phyloP scores from a whole-genome alignment of 2,113 vertebrate genomes.

The Helogale parvula region DNA sequence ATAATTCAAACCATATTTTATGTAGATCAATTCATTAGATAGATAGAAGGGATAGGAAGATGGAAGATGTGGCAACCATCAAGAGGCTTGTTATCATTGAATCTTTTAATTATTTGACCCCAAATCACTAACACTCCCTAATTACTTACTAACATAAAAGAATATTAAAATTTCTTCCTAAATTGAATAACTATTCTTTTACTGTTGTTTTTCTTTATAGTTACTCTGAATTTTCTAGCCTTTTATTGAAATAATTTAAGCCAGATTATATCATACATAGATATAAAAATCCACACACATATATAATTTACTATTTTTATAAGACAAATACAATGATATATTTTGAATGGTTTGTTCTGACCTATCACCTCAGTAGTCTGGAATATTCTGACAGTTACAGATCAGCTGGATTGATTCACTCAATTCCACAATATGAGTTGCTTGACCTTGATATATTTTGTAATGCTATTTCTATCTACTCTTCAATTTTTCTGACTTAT shows the following conservation, averaged over 20 bases:
- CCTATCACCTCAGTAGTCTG: neutral
- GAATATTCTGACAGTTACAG: constrained; percentile 58
- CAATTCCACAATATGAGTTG: constrained; percentile 35
- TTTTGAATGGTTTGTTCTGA: neutral
- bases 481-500: constrained; percentile 71
- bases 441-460: constrained; percentile 76
- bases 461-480: constrained; percentile 70
- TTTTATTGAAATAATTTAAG: constrained; percentile 33
- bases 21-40: constrained; percentile 28
- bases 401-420: constrained; percentile 54
- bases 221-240: neutral
- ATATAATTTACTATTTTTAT: constrained; percentile 21
- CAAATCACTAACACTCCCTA: neutral
- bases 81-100: constrained; percentile 31
- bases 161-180: neutral
- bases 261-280: neutral
- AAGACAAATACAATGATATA: neutral
- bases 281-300: neutral
- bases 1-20: constrained; percentile 57
- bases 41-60: constrained; percentile 22
- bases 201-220: neutral
- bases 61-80: neutral
- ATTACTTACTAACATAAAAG: constrained; percentile 38
- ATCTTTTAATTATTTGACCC: constrained; percentile 53
- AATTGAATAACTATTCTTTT: neutral